A percentile compares a stretch with the other conserved stretches of the same genome.
Conservation (phyloP, 2,888 invertebrate genomes). For the Andrena bicolor region DNA sequence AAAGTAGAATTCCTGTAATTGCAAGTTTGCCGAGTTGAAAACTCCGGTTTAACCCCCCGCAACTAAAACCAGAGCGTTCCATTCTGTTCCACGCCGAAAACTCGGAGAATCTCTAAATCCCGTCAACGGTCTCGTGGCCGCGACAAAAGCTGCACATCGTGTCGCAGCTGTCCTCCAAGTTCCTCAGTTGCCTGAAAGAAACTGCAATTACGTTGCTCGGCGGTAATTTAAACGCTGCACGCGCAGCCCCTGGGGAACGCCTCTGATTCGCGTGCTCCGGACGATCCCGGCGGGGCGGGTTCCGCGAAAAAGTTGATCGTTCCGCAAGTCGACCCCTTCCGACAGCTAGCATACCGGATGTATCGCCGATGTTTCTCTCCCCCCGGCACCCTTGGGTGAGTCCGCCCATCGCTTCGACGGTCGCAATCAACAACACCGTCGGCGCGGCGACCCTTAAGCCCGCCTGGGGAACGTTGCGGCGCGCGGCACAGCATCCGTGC, state of each 20-base stretch:
- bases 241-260: conserved; percentile 35
- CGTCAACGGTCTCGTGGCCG: neutral
- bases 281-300: conserved; percentile 9
- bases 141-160: neutral
- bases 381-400: conserved; percentile 33
- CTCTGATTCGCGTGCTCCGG: conserved; percentile 35
- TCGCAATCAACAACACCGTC: conserved; percentile 54
- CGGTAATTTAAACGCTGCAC: conserved; percentile 35
- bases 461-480: conserved; percentile 43
- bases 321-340: conserved; percentile 42
- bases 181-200: conserved; percentile 30
- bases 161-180: neutral
- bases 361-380: conserved; percentile 28
- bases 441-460: conserved; percentile 47
- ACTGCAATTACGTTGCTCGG: conserved; percentile 34
- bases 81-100: neutral
- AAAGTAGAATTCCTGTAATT: neutral
- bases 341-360: conserved; percentile 41
- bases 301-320: conserved; percentile 51
- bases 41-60: neutral
- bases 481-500: conserved; percentile 46
- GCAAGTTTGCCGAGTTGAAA: neutral
- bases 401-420: conserved; percentile 50
- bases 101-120: conserved; percentile 4
- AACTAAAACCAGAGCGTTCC: neutral